Percentiles rank a stretch among this genome's conserved stretches.
phyloP scores from a whole-genome alignment of 1,140 invertebrate species.

The Drosophila santomea region DNA sequence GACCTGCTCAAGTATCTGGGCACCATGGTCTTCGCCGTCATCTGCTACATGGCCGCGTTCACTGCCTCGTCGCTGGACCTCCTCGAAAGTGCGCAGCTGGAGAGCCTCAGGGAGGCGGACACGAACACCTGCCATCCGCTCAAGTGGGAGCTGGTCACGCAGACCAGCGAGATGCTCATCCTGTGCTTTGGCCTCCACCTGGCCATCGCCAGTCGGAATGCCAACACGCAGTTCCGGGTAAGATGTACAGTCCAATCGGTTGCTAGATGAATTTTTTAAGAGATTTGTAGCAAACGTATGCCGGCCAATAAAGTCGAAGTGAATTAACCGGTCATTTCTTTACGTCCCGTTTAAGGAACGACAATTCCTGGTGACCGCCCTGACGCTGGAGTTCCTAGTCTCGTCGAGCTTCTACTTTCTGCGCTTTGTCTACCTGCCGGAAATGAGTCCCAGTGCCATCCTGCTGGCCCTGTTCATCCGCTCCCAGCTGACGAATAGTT shows the following conservation, averaged over 20 bases:
- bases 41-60: slow-evolving; percentile 94
- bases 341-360: slow-evolving; percentile 87
- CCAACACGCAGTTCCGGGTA: slow-evolving; percentile 92
- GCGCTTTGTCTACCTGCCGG: slow-evolving; percentile 87
- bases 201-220: slow-evolving; percentile 92
- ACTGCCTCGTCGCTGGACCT: slow-evolving; percentile 89
- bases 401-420: slow-evolving; percentile 89
- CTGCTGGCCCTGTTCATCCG: slow-evolving; percentile 89
- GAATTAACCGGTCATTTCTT: slow-evolving; percentile 15
- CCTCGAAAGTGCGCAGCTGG: slow-evolving; percentile 85
- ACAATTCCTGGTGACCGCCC: slow-evolving; percentile 90
- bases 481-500: slow-evolving; percentile 91
- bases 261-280: too few relatives aligned
- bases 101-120: slow-evolving; percentile 85
- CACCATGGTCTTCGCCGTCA: slow-evolving; percentile 90
- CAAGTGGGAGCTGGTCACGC: slow-evolving; percentile 96
- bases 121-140: slow-evolving; percentile 90
- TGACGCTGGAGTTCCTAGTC: slow-evolving; percentile 90
- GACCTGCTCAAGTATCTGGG: slow-evolving; percentile 92
- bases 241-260: slow-evolving; percentile 1
- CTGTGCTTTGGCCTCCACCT: slow-evolving; percentile 93
- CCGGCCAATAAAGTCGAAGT: slow-evolving; percentile 6
- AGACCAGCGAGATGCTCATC: slow-evolving; percentile 93
- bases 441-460: slow-evolving; percentile 89
- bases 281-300: too few relatives aligned